Base-by-base conservation (phyloP, 2,113 vertebrate genomes). In the Phoxinus phoxinus region DNA sequence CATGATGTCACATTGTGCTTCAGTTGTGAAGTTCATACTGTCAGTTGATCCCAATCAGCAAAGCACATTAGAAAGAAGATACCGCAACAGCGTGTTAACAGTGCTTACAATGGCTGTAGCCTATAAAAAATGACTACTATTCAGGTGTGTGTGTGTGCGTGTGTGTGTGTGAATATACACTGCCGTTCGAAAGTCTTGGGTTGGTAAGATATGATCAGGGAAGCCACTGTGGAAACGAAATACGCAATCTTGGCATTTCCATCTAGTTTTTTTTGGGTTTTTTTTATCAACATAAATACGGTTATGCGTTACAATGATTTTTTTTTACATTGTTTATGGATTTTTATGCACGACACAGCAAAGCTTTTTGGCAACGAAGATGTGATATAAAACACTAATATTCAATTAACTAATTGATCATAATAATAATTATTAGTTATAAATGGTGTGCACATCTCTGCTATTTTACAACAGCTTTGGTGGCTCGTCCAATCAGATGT, bases 1-100 rank as follows among this genome's bases (percentile, higher is more conserved):
- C 21, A 53, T 58, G 63, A 30, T 61, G 72, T 58, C 41, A 81
- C 73, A 61, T 44, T 75, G 48, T 83, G 73, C 72, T 77, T 85
- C 19, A 76, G 56, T 71, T 46, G 27, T 73, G 78, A 71, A 73
- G 53, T 48, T 78, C 58, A 44, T 11, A 11, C 23, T 51, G 77
- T 63, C 59, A 71, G 25, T 63, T 61, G 37, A 67, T 78, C 37
- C 69, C 48, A 80, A 72, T 80, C 3, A 78, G 19, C 32, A 71
- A 4, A 59, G 11, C 30, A 79, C 53, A n/a, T 83, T 59, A 32
- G 21, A 76, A 41, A 17, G 30, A 12, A 2, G 21, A 23, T 23
- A 72, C 21, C 10, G 3, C 35, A 72, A n/a, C 10, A 72, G 21
- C 35, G 11, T 41, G 69, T 41, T 41, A 41, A 41, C 69, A 72